A percentile compares a stretch with the other conserved stretches of the same genome.
phyloP scores from a whole-genome alignment of 1,140 invertebrate genomes.

The Ceratina calcarata region DNA sequence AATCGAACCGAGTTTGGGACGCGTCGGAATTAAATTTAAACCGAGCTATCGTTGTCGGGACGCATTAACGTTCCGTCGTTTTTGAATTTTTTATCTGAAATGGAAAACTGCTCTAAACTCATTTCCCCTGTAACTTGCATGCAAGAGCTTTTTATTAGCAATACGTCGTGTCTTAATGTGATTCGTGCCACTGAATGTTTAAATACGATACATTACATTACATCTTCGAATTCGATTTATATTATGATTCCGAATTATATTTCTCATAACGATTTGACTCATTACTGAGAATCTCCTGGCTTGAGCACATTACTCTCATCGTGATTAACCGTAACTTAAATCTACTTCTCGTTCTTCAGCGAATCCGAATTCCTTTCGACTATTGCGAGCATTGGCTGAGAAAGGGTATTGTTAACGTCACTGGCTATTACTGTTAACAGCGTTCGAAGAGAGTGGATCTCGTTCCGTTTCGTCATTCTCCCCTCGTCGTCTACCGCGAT shows the following conservation, averaged over 20 bases:
- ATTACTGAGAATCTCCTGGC: neutral
- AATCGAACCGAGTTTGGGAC: slow-evolving; percentile 1
- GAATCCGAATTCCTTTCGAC: slow-evolving; percentile 12
- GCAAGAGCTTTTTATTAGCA: neutral
- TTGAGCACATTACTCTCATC: neutral
- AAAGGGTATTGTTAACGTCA: slow-evolving; percentile 34
- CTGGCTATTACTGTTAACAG: slow-evolving; percentile 30
- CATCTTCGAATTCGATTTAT: too few relatives aligned
- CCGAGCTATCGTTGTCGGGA: neutral
- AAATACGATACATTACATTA: too few relatives aligned
- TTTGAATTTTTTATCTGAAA: slow-evolving; percentile 8
- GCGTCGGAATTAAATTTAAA: slow-evolving; percentile 6
- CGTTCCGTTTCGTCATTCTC: neutral
- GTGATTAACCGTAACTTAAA: too few relatives aligned
- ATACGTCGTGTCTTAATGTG: neutral
- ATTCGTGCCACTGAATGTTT: neutral
- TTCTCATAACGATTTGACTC: too few relatives aligned
- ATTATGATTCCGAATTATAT: too few relatives aligned
- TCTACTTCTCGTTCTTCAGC: neutral
- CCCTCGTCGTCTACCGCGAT: neutral
- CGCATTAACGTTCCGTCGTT: neutral
- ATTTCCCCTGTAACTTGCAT: neutral
- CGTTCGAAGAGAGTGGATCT: slow-evolving; percentile 8
- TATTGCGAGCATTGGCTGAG: slow-evolving; percentile 16
- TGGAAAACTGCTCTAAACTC: neutral